phyloP scores from a whole-genome alignment of 2,113 vertebrate genomes.

The Pleuronectes platessa region DNA sequence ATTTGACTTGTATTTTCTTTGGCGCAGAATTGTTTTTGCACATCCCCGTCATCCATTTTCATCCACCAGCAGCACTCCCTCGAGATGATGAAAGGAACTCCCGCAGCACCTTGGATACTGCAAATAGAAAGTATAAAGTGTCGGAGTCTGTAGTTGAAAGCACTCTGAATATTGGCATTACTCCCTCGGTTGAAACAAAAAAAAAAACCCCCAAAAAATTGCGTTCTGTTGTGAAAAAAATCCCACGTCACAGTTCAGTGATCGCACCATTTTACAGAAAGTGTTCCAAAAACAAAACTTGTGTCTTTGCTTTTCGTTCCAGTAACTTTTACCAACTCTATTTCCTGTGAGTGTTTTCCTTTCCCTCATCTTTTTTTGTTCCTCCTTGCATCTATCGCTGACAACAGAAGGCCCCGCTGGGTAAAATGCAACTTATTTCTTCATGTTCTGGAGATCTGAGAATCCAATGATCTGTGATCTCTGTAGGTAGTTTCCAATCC shows the following conservation, averaged over 20 bases:
- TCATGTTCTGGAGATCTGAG: slow-evolving; percentile 57
- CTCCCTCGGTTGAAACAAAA: slow-evolving; percentile 11
- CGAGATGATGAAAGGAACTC: not conserved
- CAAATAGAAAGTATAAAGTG: slow-evolving; percentile 49
- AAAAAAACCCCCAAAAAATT: not conserved
- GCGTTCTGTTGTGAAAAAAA: not conserved
- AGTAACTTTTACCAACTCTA: slow-evolving; percentile 54
- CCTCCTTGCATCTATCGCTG: slow-evolving; percentile 24
- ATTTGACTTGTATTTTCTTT: slow-evolving; percentile 71
- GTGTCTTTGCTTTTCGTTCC: slow-evolving; percentile 13
- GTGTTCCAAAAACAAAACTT: slow-evolving; percentile 38
- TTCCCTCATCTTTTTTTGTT: not conserved
- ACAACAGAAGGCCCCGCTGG: slow-evolving; percentile 39
- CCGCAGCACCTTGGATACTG: slow-evolving; percentile 39
- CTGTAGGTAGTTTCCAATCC: slow-evolving; percentile 37
- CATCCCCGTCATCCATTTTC: slow-evolving; percentile 53
- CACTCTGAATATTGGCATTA: slow-evolving; percentile 40
- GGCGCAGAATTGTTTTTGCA: slow-evolving; percentile 60
- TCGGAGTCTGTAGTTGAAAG: slow-evolving; percentile 43
- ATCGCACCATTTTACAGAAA: slow-evolving; percentile 50
- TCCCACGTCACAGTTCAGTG: slow-evolving; percentile 20
- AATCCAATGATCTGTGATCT: slow-evolving; percentile 49
- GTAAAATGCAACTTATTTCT: slow-evolving; percentile 52
- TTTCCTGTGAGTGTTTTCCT: slow-evolving; percentile 30
- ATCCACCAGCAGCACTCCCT: slow-evolving; percentile 39